Percentiles rank a stretch among this genome's conserved stretches.
These are phyloP conservation scores for Melikaiella ostensackeni DNA, from an alignment of 2,888 invertebrate species.

Conservation along the genomic window DNA sequence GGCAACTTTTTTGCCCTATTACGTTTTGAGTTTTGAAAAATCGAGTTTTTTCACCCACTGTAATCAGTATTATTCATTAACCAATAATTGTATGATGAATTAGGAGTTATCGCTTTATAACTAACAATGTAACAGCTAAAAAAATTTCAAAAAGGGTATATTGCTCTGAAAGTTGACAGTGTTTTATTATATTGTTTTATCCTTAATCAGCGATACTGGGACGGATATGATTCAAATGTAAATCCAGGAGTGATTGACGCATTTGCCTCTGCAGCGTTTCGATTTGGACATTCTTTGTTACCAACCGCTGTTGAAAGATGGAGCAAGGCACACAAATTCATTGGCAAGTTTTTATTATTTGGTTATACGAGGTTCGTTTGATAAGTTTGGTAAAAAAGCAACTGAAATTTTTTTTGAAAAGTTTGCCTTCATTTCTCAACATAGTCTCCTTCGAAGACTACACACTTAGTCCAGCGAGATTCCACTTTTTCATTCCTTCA, in stretches of 20 bases:
- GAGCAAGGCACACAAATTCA: conserved; percentile 97
- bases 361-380: no score
- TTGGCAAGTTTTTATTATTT: conserved; percentile 80
- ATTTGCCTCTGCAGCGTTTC: conserved; percentile 94
- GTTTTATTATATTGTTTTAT: conserved; percentile 1
- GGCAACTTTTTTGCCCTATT: no score
- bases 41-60: no score
- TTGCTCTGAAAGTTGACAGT: background rate
- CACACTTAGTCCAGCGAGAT: no score
- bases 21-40: no score
- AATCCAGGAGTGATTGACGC: conserved; percentile 94
- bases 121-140: background rate
- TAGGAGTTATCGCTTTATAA: background rate
- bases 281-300: conserved; percentile 93
- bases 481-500: no score
- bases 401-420: no score
- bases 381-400: no score
- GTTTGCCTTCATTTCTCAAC: no score
- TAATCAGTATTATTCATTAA: no score
- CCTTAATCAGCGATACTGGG: conserved; percentile 80
- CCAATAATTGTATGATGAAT: no score
- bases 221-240: conserved; percentile 89
- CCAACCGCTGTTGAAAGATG: conserved; percentile 95
- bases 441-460: no score
- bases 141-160: background rate